Percentiles rank a stretch among this genome's conserved stretches.
These are phyloP conservation scores for Pachyuromys duprasi DNA, from an alignment of 2,797 vertebrate species.

Conservation along the genomic window DNA sequence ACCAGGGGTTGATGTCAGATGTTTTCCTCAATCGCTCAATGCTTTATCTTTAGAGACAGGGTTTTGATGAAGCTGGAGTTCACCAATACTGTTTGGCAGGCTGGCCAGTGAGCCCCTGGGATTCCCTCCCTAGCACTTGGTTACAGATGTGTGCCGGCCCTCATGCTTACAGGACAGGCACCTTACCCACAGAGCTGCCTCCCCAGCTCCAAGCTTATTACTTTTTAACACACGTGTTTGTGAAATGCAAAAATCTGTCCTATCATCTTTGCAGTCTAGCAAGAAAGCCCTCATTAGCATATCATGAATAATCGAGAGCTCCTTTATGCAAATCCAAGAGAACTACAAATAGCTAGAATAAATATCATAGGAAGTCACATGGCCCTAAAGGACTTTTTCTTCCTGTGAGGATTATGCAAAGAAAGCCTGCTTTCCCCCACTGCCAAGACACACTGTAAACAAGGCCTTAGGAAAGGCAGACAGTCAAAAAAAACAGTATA, in stretches of 20 bases:
- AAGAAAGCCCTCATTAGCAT: constrained; percentile 2
- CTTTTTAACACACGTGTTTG: background rate
- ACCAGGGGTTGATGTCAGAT: background rate
- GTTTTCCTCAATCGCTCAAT: background rate
- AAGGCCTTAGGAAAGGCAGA: background rate
- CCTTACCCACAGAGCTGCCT: background rate
- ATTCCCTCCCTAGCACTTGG: background rate
- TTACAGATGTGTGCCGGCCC: background rate
- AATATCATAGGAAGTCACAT: background rate
- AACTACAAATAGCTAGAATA: background rate
- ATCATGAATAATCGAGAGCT: background rate
- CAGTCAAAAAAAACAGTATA: background rate
- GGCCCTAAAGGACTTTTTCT: background rate
- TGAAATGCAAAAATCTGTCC: background rate
- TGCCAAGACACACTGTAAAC: background rate
- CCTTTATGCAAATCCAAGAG: background rate
- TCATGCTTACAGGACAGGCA: background rate
- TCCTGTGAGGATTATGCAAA: background rate
- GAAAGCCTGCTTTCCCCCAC: background rate
- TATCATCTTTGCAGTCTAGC: background rate
- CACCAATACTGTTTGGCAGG: background rate
- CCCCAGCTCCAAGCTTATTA: background rate
- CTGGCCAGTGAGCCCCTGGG: background rate
- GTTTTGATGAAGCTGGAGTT: background rate
- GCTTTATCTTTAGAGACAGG: background rate